Conservation (phyloP, 2,113 vertebrate genomes). For the Perognathus longimembris region DNA sequence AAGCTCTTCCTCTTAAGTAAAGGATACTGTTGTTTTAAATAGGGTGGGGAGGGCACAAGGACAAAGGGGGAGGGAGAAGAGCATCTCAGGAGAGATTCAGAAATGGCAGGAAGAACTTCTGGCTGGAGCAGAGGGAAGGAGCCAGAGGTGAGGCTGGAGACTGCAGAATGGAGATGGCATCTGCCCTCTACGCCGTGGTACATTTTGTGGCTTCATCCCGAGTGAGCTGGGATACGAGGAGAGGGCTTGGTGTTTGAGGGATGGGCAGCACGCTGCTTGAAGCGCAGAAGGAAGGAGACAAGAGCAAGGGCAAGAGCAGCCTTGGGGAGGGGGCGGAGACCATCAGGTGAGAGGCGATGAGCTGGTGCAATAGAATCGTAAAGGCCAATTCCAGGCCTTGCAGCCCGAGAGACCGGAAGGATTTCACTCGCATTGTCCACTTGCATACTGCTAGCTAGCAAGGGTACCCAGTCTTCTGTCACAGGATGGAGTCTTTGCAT, state of each 20-base stretch:
- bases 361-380: neutral
- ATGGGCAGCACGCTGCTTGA: neutral
- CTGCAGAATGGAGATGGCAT: neutral
- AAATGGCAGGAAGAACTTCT: neutral
- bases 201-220: neutral
- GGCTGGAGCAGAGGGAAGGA: neutral
- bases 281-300: neutral
- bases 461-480: neutral
- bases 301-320: neutral
- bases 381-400: neutral
- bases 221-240: neutral
- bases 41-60: neutral
- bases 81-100: neutral
- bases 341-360: neutral
- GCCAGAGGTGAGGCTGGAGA: neutral
- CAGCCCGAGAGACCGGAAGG: neutral
- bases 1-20: neutral
- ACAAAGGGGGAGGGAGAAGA: neutral
- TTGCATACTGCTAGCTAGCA: neutral
- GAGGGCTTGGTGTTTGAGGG: neutral
- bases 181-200: rapidly evolving
- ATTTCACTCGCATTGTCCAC: neutral
- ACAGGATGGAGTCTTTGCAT: too few species aligned
- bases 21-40: neutral
- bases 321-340: neutral